Conservation (phyloP, 2,797 vertebrate genomes). For the Oreortyx pictus region DNA sequence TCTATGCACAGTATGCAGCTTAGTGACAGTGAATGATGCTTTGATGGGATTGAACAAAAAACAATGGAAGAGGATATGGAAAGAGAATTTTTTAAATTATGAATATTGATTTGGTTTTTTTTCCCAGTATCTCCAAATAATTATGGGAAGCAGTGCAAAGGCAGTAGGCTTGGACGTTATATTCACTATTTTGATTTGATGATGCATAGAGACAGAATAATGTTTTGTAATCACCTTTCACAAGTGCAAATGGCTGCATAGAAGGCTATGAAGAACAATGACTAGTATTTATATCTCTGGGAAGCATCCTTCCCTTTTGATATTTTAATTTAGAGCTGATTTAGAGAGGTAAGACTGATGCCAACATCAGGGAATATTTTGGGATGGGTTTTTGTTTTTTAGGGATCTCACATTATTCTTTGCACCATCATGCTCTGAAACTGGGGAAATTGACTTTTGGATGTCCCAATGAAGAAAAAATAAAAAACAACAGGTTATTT, state of each 20-base stretch:
- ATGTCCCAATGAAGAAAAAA: not conserved
- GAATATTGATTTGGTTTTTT: not conserved
- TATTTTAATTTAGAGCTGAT: not conserved
- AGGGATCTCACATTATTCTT: accelerated
- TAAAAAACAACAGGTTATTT: not conserved
- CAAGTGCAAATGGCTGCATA: constrained; percentile 3
- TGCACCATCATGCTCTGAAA: not conserved
- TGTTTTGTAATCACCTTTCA: constrained; percentile 33
- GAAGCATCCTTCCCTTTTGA: not conserved
- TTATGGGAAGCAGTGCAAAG: not conserved
- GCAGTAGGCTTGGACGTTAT: not conserved
- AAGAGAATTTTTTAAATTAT: not conserved
- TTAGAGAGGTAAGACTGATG: not conserved
- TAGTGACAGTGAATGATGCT: not conserved
- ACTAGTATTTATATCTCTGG: not conserved
- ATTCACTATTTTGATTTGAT: not conserved
- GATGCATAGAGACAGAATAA: not conserved
- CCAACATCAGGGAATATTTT: not conserved
- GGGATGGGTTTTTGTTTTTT: not conserved
- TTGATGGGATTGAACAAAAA: not conserved
- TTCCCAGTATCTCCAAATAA: not conserved
- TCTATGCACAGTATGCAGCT: not conserved
- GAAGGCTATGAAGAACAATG: constrained; percentile 7
- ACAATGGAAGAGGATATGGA: accelerated
- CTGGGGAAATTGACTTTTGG: not conserved